Evolutionary conservation across 2,797 vertebrate genomes (phyloP).

Genomic region (Picus viridis): DNA sequence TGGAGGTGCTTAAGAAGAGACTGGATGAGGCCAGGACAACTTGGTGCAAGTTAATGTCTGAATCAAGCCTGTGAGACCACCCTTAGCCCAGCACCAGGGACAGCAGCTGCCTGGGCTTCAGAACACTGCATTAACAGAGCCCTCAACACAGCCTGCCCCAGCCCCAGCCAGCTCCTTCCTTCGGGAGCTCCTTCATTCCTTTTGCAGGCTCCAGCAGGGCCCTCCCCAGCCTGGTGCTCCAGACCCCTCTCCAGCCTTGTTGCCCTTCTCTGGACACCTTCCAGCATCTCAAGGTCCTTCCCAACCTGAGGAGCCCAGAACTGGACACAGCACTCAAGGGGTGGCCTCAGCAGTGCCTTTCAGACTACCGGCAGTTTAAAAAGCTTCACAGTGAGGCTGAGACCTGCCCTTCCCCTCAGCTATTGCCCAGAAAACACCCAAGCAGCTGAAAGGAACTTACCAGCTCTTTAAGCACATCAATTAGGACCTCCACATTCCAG

Average conservation of each 20-base stretch:
- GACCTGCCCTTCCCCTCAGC: neutral
- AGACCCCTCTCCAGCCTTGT: too few relatives aligned
- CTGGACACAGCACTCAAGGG: too few relatives aligned
- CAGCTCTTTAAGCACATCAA: slow-evolving; percentile 97
- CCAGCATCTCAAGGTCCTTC: too few relatives aligned
- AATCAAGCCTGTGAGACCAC: neutral
- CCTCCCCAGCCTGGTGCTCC: too few relatives aligned
- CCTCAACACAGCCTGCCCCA: neutral
- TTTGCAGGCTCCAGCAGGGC: too few relatives aligned
- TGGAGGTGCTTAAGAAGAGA: too few relatives aligned
- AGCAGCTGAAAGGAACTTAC: slow-evolving; percentile 79
- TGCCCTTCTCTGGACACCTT: too few relatives aligned
- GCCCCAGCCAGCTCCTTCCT: neutral
- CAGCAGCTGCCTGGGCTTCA: neutral
- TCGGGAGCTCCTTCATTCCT: neutral
- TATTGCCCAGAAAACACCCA: neutral
- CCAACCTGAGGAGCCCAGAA: too few relatives aligned
- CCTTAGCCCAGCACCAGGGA: neutral
- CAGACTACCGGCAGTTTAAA: neutral
- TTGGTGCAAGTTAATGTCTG: neutral
- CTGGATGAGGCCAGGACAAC: too few relatives aligned
- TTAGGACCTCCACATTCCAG: slow-evolving; percentile 98
- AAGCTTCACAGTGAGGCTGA: neutral
- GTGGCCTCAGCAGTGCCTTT: too few relatives aligned
- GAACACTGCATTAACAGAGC: neutral